Percentiles rank a stretch among this genome's conserved stretches.
Evolutionary conservation across 2,797 vertebrate species (phyloP).

Genomic region (Danio albolineatus): DNA sequence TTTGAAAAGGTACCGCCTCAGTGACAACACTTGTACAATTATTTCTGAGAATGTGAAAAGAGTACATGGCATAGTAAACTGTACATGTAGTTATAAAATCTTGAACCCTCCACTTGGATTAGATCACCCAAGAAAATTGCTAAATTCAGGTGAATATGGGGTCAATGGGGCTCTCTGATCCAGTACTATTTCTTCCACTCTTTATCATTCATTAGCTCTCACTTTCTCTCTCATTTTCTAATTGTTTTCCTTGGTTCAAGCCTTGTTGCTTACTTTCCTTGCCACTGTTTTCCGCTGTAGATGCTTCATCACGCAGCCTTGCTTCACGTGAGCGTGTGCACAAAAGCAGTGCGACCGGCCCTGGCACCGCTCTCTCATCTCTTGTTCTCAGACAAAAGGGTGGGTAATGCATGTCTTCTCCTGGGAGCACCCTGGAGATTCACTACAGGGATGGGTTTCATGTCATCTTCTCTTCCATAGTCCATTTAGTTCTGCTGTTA

Average conservation of each 20-base stretch:
- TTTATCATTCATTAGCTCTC: conserved; percentile 44
- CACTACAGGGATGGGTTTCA: conserved; percentile 72
- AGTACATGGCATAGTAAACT: not conserved
- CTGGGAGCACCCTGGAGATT: conserved; percentile 64
- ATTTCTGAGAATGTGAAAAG: not conserved
- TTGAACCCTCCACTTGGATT: not conserved
- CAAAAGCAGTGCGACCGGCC: conserved; percentile 92
- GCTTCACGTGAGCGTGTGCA: conserved; percentile 95
- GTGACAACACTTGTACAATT: no score
- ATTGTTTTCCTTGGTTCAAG: conserved; percentile 84
- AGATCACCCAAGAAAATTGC: not conserved
- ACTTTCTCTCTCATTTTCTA: conserved; percentile 82
- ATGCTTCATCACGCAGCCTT: conserved; percentile 95
- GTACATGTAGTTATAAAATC: not conserved
- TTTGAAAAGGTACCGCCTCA: no score
- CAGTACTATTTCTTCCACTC: conserved; percentile 2
- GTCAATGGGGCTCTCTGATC: not conserved
- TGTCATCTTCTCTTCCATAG: conserved; percentile 68
- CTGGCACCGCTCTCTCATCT: conserved; percentile 95
- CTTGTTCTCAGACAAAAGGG: conserved; percentile 97
- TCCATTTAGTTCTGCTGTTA: conserved; percentile 56
- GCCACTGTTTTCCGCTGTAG: conserved; percentile 94
- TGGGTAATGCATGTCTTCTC: conserved; percentile 90
- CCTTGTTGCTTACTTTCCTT: conserved; percentile 91
- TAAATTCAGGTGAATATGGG: conserved; percentile 2